Percentiles rank a stretch among this genome's conserved stretches.
Conservation (phyloP, 1,140 invertebrate species). For the Vollenhovia emeryi region DNA sequence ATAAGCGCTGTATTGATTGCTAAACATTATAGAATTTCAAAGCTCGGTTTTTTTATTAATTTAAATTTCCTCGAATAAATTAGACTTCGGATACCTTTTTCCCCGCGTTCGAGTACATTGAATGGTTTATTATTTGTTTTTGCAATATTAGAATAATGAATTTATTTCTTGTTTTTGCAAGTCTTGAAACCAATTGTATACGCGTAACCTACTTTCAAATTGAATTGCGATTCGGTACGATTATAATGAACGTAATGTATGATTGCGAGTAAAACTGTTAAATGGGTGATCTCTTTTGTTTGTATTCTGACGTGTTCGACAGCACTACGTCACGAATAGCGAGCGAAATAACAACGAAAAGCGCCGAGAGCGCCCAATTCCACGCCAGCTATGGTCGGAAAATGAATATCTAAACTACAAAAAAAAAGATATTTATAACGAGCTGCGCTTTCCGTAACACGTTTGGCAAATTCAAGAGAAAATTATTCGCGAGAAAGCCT, state of each 20-base stretch:
- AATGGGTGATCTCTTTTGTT: conserved; percentile 32
- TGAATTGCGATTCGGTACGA: background rate
- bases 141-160: background rate
- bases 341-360: conserved; percentile 16
- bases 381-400: background rate
- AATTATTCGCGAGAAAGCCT: conserved; percentile 8
- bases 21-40: background rate
- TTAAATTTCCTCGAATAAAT: background rate
- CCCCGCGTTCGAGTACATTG: background rate
- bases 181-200: background rate
- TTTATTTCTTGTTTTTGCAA: background rate
- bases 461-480: background rate
- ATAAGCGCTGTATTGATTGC: background rate
- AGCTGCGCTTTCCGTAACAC: background rate
- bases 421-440: conserved; percentile 48
- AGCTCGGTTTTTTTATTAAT: background rate
- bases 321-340: conserved; percentile 7
- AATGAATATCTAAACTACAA: conserved; percentile 42
- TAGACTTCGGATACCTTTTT: background rate
- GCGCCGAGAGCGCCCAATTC: conserved; percentile 23
- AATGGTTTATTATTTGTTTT: background rate
- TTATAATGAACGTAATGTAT: conserved; percentile 32
- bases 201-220: background rate
- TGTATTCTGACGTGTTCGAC: conserved; percentile 29
- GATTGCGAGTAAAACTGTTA: conserved; percentile 20